A percentile compares a stretch with the other conserved stretches of the same genome.
These are phyloP conservation scores for Mactromeris polynyma DNA, from an alignment of 2,888 invertebrate species.

Conservation along the genomic window DNA sequence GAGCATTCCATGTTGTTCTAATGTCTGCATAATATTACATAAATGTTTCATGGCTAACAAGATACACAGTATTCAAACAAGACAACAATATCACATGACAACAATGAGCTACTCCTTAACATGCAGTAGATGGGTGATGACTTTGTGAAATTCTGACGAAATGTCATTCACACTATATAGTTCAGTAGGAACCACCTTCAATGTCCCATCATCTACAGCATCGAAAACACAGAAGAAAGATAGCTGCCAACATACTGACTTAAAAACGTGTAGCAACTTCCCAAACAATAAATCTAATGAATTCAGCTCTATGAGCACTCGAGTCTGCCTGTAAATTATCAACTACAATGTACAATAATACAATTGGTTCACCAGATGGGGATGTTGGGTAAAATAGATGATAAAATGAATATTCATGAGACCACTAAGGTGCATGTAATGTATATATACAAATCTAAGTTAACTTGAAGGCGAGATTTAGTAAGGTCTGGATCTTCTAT, in stretches of 20 bases:
- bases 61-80: conserved; percentile 35
- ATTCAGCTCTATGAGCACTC: neutral
- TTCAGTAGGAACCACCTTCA: neutral
- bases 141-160: neutral
- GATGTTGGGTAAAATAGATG: neutral
- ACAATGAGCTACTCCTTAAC: neutral
- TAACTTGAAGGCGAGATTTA: conserved; percentile 36
- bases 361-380: neutral
- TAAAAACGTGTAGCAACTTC: neutral
- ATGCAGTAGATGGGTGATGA: neutral
- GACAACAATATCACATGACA: neutral
- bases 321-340: neutral
- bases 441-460: neutral
- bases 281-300: neutral
- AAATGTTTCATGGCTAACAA: neutral
- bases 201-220: neutral
- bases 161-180: neutral
- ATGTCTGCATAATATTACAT: neutral
- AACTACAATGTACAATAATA: neutral
- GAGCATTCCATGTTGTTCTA: neutral
- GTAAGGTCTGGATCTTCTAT: conserved; percentile 80
- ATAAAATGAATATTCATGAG: conserved; percentile 5
- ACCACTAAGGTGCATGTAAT: neutral
- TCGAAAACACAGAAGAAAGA: neutral
- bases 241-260: conserved; percentile 2